These are phyloP conservation scores for Catharus bicknelli DNA, from an alignment of 2,113 vertebrate genomes.

Conservation along the genomic window DNA sequence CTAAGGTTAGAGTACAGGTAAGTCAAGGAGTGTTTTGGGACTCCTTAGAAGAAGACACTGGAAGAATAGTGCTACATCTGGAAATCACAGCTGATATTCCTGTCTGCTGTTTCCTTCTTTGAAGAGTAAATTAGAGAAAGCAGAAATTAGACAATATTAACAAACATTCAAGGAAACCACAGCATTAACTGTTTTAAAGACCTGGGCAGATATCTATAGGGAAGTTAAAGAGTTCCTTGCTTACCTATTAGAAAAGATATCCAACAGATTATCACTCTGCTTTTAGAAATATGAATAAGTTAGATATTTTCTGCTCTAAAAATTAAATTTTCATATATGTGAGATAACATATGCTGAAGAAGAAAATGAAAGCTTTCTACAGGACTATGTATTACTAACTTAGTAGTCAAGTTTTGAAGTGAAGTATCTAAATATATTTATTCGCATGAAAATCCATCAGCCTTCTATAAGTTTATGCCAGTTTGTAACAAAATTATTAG, in stretches of 20 bases:
- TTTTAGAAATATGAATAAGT: not conserved
- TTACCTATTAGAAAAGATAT: not conserved
- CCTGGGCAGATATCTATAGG: not conserved
- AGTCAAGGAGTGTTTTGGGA: not conserved
- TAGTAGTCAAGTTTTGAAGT: not conserved
- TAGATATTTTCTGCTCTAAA: not conserved
- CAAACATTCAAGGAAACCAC: not conserved
- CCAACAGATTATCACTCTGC: not conserved
- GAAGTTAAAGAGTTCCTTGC: not conserved
- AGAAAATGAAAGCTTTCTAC: not conserved
- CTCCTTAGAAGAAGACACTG: not conserved
- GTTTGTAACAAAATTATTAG: not conserved
- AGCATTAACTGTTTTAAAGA: not conserved
- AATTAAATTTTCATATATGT: not conserved
- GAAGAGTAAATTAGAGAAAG: not conserved
- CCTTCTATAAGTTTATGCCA: not conserved
- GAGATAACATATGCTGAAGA: not conserved
- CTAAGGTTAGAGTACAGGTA: not conserved
- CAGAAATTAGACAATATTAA: not conserved
- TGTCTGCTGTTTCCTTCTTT: not conserved
- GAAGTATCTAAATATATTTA: not conserved
- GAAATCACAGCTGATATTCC: not conserved
- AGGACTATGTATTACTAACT: not conserved
- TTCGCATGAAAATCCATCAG: not conserved
- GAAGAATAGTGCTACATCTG: not conserved